Percentiles rank a stretch among this genome's conserved stretches.
These are phyloP conservation scores for Dromius quadrimaculatus DNA, from an alignment of 2,888 invertebrate species.

Conservation along the genomic window DNA sequence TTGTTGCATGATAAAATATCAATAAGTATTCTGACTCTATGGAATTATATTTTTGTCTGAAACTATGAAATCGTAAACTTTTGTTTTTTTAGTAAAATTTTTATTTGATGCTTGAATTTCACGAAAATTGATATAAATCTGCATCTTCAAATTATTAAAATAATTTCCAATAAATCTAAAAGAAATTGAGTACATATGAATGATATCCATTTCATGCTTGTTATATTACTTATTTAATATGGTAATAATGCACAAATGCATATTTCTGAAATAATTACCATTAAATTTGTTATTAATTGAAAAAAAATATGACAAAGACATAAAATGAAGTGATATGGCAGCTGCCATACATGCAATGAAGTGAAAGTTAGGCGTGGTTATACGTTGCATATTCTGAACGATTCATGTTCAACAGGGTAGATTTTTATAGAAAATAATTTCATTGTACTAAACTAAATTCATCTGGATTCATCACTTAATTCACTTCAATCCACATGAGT, in stretches of 20 bases:
- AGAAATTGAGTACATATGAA: too few relatives aligned
- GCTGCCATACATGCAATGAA: not conserved
- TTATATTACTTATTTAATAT: not conserved
- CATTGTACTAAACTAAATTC: not conserved
- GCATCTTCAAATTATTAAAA: too few relatives aligned
- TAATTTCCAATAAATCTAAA: too few relatives aligned
- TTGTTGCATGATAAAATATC: too few relatives aligned
- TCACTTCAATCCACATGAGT: constrained; percentile 6
- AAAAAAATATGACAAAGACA: not conserved
- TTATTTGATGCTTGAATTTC: too few relatives aligned
- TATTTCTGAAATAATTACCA: not conserved
- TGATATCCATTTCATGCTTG: too few relatives aligned
- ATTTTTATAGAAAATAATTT: not conserved
- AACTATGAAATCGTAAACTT: too few relatives aligned
- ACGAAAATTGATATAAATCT: too few relatives aligned
- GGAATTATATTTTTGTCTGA: too few relatives aligned
- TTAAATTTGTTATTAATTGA: not conserved
- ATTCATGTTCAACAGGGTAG: too few relatives aligned
- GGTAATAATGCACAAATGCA: not conserved
- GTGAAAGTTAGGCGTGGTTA: not conserved
- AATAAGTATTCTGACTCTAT: too few relatives aligned
- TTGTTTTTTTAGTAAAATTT: too few relatives aligned
- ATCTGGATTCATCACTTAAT: constrained; percentile 19
- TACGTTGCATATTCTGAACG: not conserved
- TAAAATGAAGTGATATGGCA: not conserved